A percentile compares a stretch with the other conserved stretches of the same genome.
Evolutionary conservation across 2,888 invertebrate genomes (phyloP).

Genomic region (Hydriomena furcata): DNA sequence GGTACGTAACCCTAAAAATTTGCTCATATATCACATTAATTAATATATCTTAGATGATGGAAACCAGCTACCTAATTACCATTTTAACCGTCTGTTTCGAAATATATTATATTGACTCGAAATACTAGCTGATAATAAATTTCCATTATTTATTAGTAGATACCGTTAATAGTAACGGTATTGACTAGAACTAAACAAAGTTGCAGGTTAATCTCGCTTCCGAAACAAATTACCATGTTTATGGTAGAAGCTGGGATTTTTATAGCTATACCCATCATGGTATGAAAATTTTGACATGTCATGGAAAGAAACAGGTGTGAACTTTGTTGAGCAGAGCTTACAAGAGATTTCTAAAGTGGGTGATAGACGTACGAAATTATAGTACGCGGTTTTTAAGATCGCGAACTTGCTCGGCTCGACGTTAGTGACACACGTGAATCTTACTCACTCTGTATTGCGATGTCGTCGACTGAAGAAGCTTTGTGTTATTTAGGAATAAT

Average conservation of each 20-base stretch:
- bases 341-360: background rate
- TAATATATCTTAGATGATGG: background rate
- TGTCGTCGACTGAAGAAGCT: too few species aligned
- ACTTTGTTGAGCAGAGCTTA: background rate
- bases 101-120: background rate
- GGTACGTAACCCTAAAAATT: too few species aligned
- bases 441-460: too few species aligned
- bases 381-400: too few species aligned
- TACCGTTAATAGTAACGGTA: constrained; percentile 7
- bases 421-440: too few species aligned
- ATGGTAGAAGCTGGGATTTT: constrained; percentile 7
- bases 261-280: background rate
- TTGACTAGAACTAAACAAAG: background rate
- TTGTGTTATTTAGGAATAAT: too few species aligned
- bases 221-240: constrained; percentile 14
- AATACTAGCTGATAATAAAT: constrained; percentile 7
- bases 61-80: background rate
- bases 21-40: background rate
- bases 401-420: too few species aligned
- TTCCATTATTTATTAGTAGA: constrained; percentile 5
- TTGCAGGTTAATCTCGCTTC: constrained; percentile 6
- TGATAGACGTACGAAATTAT: too few species aligned
- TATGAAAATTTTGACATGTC: background rate
- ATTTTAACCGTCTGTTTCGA: background rate
- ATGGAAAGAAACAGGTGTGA: background rate